Base-by-base conservation (phyloP, 2,113 vertebrate genomes). In the Mellivora capensis region DNA sequence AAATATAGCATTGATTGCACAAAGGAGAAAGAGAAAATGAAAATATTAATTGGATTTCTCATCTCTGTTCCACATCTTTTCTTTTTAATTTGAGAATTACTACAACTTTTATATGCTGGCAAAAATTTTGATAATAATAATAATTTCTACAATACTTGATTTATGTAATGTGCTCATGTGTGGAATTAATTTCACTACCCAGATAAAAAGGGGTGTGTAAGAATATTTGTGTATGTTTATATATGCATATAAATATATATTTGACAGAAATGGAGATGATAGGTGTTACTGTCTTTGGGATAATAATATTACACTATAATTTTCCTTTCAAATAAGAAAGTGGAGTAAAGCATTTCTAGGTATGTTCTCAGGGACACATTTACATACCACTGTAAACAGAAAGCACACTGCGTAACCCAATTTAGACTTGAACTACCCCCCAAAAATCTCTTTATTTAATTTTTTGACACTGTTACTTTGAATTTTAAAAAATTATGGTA, bases 31-130 rank as follows among this genome's bases (percentile, higher is more conserved):
- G 61, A 59, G 57, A 96, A 97, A 96, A 97, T 97, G 87, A 94
- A 84, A 96, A 81, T 96, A 90, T 96, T 97, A 91, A 97, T 96
- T 96, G 72, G 79, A 98, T 95, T 95, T 97, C 72, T 96, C 79
- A 97, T 97, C 82, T 96, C 61, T 95, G 49, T 83, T 96, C 87
- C 67, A 83, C 42, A 93, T 97, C 90, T 97, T 94, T 95, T 91
- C 77, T 87, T 97, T 96, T 95, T 94, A 93, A 98, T 97, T 93
- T 95, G 69, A 91, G 34, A 97, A 83, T 64, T 89, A 83, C 25
- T 82, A 4, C 29, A 93, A 64, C 20, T 59, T 79, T 85, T 15
- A 47, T 76, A 57, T 42, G 11, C 42, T 77, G n/a, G 39, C 47
- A 85, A 84, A 90, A 93, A 4, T 85, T 74, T 96, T 96, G 47